Evolutionary conservation across 2,888 invertebrate genomes (phyloP).

Genomic region (Lypha dubia): DNA sequence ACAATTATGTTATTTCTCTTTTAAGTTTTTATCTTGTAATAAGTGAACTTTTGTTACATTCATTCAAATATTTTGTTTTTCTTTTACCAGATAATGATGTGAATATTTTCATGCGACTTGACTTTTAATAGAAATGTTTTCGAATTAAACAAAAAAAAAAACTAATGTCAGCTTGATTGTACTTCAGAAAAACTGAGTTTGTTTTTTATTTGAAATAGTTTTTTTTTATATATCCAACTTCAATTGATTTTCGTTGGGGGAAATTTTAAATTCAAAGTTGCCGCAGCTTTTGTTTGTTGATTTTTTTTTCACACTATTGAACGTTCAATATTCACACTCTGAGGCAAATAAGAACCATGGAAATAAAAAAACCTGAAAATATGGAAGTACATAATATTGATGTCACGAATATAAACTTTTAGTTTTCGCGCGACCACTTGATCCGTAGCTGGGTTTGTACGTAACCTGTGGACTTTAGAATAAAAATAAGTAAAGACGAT

Average conservation of each 20-base stretch:
- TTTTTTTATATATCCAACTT: slow-evolving; percentile 17
- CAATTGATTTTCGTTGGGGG: slow-evolving; percentile 26
- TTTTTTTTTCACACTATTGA: slow-evolving; percentile 32
- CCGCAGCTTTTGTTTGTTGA: slow-evolving; percentile 56
- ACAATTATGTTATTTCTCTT: no score
- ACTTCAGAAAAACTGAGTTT: slow-evolving; percentile 33
- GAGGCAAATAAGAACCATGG: background rate
- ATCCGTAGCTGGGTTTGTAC: no score
- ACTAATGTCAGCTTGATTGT: slow-evolving; percentile 31
- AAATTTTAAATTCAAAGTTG: slow-evolving; percentile 54
- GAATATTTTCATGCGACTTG: background rate
- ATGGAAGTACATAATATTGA: no score
- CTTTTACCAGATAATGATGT: background rate
- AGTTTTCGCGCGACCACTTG: no score
- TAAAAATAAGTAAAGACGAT: no score
- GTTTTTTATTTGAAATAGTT: background rate
- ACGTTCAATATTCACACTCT: slow-evolving; percentile 19
- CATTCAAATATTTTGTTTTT: background rate
- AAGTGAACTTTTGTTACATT: background rate
- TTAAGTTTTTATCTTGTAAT: background rate
- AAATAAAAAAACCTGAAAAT: no score
- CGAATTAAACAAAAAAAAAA: slow-evolving; percentile 45
- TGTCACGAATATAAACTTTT: no score
- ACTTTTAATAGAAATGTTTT: slow-evolving; percentile 12
- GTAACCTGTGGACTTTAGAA: no score